Conservation (phyloP, 35 echinoderm and acorn worm genomes). For the Strongylocentrotus purpuratus region DNA sequence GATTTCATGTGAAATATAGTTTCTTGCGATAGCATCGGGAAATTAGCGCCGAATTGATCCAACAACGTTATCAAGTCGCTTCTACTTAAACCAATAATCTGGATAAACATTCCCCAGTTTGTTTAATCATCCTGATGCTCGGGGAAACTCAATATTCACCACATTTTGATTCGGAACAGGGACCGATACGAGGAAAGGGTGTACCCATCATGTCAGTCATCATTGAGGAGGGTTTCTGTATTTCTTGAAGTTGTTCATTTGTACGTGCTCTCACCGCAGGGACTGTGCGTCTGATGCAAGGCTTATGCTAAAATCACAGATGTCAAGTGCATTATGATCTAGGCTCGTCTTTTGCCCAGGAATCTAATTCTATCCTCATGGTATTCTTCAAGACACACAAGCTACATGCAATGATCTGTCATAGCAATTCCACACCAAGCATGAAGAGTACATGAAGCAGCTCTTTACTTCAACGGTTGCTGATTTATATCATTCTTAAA, state of each 20-base stretch:
- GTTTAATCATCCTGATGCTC: not conserved
- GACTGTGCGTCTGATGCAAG: not conserved
- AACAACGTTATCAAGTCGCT: conserved; percentile 4
- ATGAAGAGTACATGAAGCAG: not conserved
- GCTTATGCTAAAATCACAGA: conserved; percentile 11
- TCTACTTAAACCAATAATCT: not conserved
- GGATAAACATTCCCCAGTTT: not conserved
- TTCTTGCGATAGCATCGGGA: not conserved
- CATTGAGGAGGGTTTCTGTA: not conserved
- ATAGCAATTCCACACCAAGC: not conserved
- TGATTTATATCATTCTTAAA: not conserved
- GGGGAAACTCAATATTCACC: not conserved
- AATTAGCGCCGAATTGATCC: not conserved
- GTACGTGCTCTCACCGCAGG: not conserved
- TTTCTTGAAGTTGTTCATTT: not conserved
- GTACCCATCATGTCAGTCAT: not conserved
- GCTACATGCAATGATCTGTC: not conserved
- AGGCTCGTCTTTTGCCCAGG: not conserved
- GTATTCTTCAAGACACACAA: not conserved
- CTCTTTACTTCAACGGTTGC: not conserved
- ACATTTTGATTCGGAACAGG: not conserved
- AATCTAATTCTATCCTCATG: not conserved
- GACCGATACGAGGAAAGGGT: not conserved
- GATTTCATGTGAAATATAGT: conserved; percentile 19
- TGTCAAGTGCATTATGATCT: not conserved